Evolutionary conservation across 2,888 invertebrate species (phyloP), one percentile per base, ranked within the genome.

Genomic region (Heteromyza rotundicornis): DNA sequence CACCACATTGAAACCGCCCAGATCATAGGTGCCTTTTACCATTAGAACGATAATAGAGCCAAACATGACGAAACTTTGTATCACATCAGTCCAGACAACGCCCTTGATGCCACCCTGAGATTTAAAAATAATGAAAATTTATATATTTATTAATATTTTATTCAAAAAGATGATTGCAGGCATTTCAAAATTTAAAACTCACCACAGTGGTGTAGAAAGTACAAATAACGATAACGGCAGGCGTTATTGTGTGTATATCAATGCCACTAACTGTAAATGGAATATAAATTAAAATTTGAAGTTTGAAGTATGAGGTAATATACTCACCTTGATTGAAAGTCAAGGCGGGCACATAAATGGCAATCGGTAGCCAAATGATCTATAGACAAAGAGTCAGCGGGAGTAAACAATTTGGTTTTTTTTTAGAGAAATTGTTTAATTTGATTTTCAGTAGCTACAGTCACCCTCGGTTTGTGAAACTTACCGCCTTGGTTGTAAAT

Each of bases 161-260:
- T 7, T 7, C 27, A 27, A 44, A 50, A 50, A 54, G 14, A 16
- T 27, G 16, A 19, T 16, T 8, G 7, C 23, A 54, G 27, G 14
- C 24, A n/a, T 16, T 3, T 10, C 23, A 0, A 20, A 2, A 54
- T 5, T 7, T n/a, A 14, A 47, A 16, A 90, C 72, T 92, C 91
- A 84, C 93, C 92, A 68, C 94, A 57, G 93, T 92, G 1, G 96
- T 96, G 82, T 96, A 96, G 83, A 96, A 94, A 69, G 95, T 95
- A 84, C 91, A 69, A 88, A 81, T 79, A 20, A 90, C 82, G 78
- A 93, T 93, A 2, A 94, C 91, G 24, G 92, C 87, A 0, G 93
- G 90, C 0, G 94, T 92, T 2, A 94, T 89, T 19, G 91, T 85
- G 80, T 94, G 94, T 16, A 94, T 87, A 67, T 90, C 89, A 10